Evolutionary conservation across 2,113 vertebrate species (phyloP).

Genomic region (Misgurnus mizolepis): DNA sequence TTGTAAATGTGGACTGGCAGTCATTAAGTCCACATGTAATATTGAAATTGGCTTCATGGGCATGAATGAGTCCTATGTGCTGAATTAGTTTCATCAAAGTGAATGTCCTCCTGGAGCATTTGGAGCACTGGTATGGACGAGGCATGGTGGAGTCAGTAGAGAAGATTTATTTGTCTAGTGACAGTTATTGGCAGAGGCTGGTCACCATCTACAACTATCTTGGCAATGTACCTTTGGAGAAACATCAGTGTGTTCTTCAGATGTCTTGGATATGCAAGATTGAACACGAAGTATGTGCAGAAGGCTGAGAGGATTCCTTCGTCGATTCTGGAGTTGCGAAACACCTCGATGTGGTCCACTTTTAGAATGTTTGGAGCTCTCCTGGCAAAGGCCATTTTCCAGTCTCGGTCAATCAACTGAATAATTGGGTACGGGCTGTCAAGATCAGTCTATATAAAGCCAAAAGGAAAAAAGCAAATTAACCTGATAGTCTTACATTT

Average conservation of each 20-base stretch:
- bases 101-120: constrained; percentile 9
- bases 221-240: constrained; percentile 16
- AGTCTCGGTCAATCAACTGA: constrained; percentile 1
- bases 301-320: background rate
- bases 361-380: constrained; percentile 7
- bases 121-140: constrained; percentile 3
- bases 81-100: constrained; percentile 17
- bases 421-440: constrained; percentile 8
- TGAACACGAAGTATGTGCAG: constrained; percentile 9
- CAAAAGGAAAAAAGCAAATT: background rate
- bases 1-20: constrained; percentile 37
- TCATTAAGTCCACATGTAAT: constrained; percentile 31
- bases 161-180: constrained; percentile 9
- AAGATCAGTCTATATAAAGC: background rate
- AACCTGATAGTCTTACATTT: background rate
- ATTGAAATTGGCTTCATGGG: constrained; percentile 22
- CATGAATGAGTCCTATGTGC: constrained; percentile 26
- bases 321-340: background rate
- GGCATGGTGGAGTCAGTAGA: background rate
- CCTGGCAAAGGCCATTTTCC: background rate
- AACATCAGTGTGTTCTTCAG: constrained; percentile 13
- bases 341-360: constrained; percentile 13
- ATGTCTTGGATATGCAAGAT: constrained; percentile 10
- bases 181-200: constrained; percentile 10
- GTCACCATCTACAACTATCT: constrained; percentile 8